A percentile compares a stretch with the other conserved stretches of the same genome.
Conservation (phyloP, 2,797 vertebrate genomes). For the Eleutherodactylus coqui region DNA sequence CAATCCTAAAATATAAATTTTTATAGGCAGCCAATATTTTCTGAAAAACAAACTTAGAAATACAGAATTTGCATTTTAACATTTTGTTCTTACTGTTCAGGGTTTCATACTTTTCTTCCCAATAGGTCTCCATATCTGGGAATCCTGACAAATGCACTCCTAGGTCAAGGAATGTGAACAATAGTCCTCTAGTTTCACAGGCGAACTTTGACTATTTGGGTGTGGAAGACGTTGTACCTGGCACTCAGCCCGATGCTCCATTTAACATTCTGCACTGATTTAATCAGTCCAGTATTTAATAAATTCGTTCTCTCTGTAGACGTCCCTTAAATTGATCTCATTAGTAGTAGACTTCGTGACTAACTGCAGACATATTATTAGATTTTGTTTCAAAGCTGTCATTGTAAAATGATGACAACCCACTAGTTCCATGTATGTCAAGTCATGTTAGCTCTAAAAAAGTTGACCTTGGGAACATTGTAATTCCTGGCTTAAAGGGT, state of each 20-base stretch:
- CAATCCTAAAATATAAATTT: not conserved
- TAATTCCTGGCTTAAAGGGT: not conserved
- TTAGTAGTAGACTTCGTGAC: constrained; percentile 35
- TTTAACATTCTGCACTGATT: constrained; percentile 45
- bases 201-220: constrained; percentile 26
- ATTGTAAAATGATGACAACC: constrained; percentile 3
- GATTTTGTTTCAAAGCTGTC: constrained; percentile 1
- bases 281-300: constrained; percentile 12
- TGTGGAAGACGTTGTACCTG: constrained; percentile 49
- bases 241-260: constrained; percentile 34
- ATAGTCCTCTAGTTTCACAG: constrained; percentile 33
- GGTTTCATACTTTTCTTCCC: not conserved
- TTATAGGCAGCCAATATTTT: not conserved
- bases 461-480: not conserved
- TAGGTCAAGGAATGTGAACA: constrained; percentile 41
- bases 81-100: not conserved
- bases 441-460: not conserved
- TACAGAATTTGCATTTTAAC: not conserved
- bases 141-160: constrained; percentile 12
- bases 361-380: not conserved
- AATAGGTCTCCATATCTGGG: not conserved
- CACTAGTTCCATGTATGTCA: constrained; percentile 14
- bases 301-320: constrained; percentile 18
- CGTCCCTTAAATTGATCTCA: constrained; percentile 22
- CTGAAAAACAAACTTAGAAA: not conserved